A percentile compares a stretch with the other conserved stretches of the same genome.
Evolutionary conservation across 1,140 invertebrate genomes (phyloP).

Genomic region (Limonius californicus): DNA sequence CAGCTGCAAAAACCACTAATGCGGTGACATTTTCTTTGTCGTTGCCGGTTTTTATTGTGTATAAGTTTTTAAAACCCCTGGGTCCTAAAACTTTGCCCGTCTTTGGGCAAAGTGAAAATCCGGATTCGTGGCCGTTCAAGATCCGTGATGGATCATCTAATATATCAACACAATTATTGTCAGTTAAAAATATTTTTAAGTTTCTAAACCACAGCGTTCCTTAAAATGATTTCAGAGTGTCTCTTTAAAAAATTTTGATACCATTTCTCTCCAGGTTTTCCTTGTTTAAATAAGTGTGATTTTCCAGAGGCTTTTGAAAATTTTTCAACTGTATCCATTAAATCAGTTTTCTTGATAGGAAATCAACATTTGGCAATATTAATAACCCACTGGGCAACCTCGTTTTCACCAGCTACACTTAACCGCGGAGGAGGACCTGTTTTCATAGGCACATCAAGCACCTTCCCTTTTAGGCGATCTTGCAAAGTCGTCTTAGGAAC

Average conservation of each 20-base stretch:
- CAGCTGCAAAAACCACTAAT: too few species aligned
- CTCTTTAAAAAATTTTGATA: too few species aligned
- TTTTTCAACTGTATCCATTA: conserved; percentile 15
- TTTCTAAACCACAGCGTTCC: conserved; percentile 32
- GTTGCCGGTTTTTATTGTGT: too few species aligned
- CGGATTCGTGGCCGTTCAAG: conserved; percentile 35
- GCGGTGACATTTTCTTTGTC: too few species aligned
- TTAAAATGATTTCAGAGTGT: conserved; percentile 28
- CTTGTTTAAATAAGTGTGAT: too few species aligned
- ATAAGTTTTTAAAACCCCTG: too few species aligned
- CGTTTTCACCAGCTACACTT: too few species aligned
- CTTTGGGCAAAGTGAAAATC: conserved; percentile 35
- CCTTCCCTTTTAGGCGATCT: background rate
- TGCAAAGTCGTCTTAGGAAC: background rate
- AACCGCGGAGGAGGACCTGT: background rate
- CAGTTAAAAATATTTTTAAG: conserved; percentile 24
- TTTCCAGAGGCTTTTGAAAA: too few species aligned
- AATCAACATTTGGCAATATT: conserved; percentile 20
- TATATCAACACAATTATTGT: conserved; percentile 21
- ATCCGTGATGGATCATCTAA: conserved; percentile 22
- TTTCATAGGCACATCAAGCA: background rate
- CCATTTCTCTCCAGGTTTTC: too few species aligned
- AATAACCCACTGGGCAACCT: too few species aligned
- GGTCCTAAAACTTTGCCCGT: conserved; percentile 32
- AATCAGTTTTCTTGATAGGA: conserved; percentile 18